Evolutionary conservation across 2,113 vertebrate species (phyloP).

Genomic region (Talpa occidentalis): DNA sequence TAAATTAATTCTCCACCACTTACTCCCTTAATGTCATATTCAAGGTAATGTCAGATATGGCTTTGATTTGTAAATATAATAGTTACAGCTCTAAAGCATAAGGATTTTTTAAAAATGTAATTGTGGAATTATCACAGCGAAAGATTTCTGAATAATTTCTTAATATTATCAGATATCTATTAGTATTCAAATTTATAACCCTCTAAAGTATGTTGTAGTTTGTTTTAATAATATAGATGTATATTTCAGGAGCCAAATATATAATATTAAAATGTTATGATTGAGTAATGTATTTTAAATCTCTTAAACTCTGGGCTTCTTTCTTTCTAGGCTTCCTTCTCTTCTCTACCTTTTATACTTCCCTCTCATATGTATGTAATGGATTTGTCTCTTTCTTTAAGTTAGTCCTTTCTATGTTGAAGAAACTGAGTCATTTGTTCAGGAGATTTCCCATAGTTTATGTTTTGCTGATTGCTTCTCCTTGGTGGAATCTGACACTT

Average conservation of each 20-base stretch:
- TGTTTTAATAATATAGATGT: neutral
- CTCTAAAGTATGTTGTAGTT: neutral
- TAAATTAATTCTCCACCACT: neutral
- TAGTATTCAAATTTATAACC: neutral
- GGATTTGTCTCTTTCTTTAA: neutral
- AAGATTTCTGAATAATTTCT: neutral
- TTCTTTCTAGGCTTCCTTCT: neutral
- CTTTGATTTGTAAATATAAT: neutral
- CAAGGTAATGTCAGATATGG: neutral
- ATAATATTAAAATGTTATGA: neutral
- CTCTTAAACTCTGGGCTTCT: neutral
- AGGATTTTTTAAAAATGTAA: neutral
- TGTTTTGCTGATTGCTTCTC: neutral
- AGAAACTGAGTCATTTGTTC: neutral
- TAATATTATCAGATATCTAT: neutral
- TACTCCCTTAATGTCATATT: neutral
- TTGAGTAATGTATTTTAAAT: neutral
- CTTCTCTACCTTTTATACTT: neutral
- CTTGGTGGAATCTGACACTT: neutral
- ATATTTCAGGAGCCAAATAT: neutral
- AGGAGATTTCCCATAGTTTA: neutral
- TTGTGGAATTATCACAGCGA: neutral
- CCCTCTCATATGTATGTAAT: neutral
- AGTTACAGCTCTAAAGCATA: neutral
- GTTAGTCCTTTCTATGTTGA: neutral